phyloP scores from a whole-genome alignment of 2,888 invertebrate genomes.

The Latheticus oryzae region DNA sequence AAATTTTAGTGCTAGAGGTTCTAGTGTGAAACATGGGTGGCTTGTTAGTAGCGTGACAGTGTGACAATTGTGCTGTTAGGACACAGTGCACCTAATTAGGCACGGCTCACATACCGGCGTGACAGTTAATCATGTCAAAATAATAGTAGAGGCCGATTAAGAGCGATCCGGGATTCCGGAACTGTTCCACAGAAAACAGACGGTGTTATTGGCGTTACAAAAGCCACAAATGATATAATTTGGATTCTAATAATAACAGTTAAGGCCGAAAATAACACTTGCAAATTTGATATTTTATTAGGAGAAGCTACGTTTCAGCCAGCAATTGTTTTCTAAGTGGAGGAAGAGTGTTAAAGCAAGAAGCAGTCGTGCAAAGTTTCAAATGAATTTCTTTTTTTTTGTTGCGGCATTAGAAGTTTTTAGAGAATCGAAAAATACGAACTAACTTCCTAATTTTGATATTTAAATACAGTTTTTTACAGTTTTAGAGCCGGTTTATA shows the following conservation, averaged over 20 bases:
- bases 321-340: no score
- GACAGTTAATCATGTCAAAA: slow-evolving; percentile 35
- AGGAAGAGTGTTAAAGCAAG: no score
- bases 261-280: background rate
- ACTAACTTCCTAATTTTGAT: no score
- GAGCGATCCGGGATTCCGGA: slow-evolving; percentile 24
- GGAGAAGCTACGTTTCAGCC: no score
- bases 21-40: slow-evolving; percentile 21
- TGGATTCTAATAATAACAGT: slow-evolving; percentile 3
- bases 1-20: no score
- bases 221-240: slow-evolving; percentile 10
- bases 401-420: no score
- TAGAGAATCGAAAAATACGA: no score
- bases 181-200: slow-evolving; percentile 15
- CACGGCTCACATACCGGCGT: slow-evolving; percentile 19
- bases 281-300: slow-evolving; percentile 1
- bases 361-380: no score
- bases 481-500: no score
- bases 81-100: slow-evolving; percentile 34
- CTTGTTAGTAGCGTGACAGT: slow-evolving; percentile 13
- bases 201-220: slow-evolving; percentile 16
- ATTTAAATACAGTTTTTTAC: no score
- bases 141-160: slow-evolving; percentile 22
- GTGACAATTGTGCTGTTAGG: slow-evolving; percentile 28
- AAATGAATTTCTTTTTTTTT: no score